These are phyloP conservation scores for Stictocephala bisonia DNA, from an alignment of 2,888 invertebrate genomes.

Conservation along the genomic window DNA sequence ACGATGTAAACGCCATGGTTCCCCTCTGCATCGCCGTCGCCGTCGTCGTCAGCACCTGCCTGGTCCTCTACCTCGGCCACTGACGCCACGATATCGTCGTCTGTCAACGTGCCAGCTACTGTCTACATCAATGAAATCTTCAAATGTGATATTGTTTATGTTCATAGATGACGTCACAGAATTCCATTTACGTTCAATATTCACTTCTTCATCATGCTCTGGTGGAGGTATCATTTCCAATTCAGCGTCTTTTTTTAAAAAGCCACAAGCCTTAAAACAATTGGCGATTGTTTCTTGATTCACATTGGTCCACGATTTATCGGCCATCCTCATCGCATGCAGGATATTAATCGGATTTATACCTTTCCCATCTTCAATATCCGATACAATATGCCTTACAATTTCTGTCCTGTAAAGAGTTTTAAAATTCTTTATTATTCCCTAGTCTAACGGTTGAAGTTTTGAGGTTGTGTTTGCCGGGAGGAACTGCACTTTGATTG, in stretches of 20 bases:
- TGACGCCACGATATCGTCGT: conserved; percentile 20
- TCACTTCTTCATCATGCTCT: conserved; percentile 7
- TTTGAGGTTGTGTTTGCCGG: conserved; percentile 39
- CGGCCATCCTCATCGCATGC: conserved; percentile 32
- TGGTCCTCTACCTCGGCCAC: conserved; percentile 8
- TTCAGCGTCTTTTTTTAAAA: conserved; percentile 30
- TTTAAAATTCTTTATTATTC: conserved; percentile 53
- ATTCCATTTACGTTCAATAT: conserved; percentile 27
- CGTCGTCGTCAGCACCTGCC: conserved; percentile 10
- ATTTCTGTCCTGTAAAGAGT: conserved; percentile 49
- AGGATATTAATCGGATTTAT: conserved; percentile 33
- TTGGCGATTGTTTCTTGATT: conserved; percentile 47
- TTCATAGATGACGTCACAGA: conserved; percentile 10
- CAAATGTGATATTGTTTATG: conserved; percentile 10
- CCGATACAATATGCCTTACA: conserved; percentile 28
- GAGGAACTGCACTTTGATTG: conserved; percentile 38
- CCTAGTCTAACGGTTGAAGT: conserved; percentile 52
- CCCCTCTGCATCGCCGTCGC: too few relatives aligned
- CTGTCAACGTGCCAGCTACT: conserved; percentile 35
- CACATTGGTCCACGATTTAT: conserved; percentile 46
- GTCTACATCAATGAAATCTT: conserved; percentile 41
- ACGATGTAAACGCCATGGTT: too few relatives aligned
- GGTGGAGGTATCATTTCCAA: conserved; percentile 15
- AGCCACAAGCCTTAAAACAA: conserved; percentile 47
- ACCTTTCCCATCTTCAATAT: conserved; percentile 22